Base-by-base conservation (phyloP, 1,140 invertebrate genomes). In the Holotrichia oblita region DNA sequence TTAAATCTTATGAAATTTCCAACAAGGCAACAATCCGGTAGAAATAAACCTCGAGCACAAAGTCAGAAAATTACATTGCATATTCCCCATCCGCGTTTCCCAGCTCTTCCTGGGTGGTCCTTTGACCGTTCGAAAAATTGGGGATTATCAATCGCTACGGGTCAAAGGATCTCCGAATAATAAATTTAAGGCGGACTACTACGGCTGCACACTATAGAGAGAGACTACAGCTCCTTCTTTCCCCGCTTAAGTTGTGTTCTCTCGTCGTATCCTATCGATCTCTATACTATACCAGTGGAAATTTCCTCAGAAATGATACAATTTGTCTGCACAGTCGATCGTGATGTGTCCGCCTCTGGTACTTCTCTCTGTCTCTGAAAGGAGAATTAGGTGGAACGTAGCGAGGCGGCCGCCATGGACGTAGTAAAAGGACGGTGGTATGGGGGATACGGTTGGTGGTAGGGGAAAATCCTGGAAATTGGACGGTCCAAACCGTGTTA, bases 221-320 rank as follows among this genome's bases (percentile, higher is more conserved):
- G 12, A 3, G 0, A 48, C 12, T n/a, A 0, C 12, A 12, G 44
- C n/a, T 55, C 48, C 48, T 55, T 55, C n/a, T 55, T 55, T 17
- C 1, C 27, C 4, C 27, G 27, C 27, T 34, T 34, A 34, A 34
- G 27, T 2, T 4, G 1, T n/a, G 12, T 55, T 17, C 48, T 55
- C 14, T 14, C 14, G 6, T 55, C 48, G 14, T n/a, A 14, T 34
- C 48, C 14, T 14, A 55, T 55, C 48, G 48, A 55, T 55, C 48
- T 55, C 17, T 34, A 1, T 4, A 34, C 27, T 34, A 1, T 34
- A 34, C 27, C 27, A 34, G 27, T 17, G 14, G 48, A 55, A 55
- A 55, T 55, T 55, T 55, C 17, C 48, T 55, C 48, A 55, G 48
- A 55, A 55, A 55, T 55, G 48, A 55, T 55, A 55, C 48, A 55